Base-by-base conservation (phyloP, 2,888 invertebrate species). In the Spilosoma lubricipeda region DNA sequence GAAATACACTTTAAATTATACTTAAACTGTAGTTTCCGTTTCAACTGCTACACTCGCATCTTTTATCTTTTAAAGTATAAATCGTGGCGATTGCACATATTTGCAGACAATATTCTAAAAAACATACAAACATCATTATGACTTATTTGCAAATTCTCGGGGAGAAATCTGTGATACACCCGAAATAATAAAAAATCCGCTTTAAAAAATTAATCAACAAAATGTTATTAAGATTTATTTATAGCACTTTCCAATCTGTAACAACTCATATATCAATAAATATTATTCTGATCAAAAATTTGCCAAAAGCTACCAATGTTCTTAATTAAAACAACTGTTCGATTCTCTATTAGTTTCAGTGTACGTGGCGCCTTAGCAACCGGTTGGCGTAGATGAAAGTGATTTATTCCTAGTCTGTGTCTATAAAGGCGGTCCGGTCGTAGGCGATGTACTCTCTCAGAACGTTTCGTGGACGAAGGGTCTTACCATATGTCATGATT, bases 361-460 rank as follows among this genome's bases (percentile, higher is more conserved):
- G 78, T 52, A 69, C 76, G 78, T 33, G 48, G 45, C n/a, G 69
- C 75, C 67, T 74, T 71, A 74, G 65, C 71, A 78, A 87, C 86
- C 86, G 84, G 87, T 86, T 82, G 79, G 65, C 77, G 77, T 85
- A 84, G 89, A 76, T 71, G 90, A 91, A 90, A 91, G 90, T 88
- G 89, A 89, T 85, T 85, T 86, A 89, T 87, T 86, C 82, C 66
- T 83, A 76, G 67, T 67, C 77, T 81, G 78, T 78, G 78, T 84
- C 88, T 82, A 85, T 87, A 85, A 85, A 72, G 72, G 83, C 86
- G 77, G 73, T 79, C 80, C 86, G 77, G 73, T 79, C 80, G 90
- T 90, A 85, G 90, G 91, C 90, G 90, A 86, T 79, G 78, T 76
- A 77, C 87, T 88, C 88, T 87, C 87, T 77, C 86, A 71, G 42